A percentile compares a stretch with the other conserved stretches of the same genome.
These are phyloP conservation scores for Beris morrisii DNA, from an alignment of 2,888 invertebrate genomes.

Conservation along the genomic window DNA sequence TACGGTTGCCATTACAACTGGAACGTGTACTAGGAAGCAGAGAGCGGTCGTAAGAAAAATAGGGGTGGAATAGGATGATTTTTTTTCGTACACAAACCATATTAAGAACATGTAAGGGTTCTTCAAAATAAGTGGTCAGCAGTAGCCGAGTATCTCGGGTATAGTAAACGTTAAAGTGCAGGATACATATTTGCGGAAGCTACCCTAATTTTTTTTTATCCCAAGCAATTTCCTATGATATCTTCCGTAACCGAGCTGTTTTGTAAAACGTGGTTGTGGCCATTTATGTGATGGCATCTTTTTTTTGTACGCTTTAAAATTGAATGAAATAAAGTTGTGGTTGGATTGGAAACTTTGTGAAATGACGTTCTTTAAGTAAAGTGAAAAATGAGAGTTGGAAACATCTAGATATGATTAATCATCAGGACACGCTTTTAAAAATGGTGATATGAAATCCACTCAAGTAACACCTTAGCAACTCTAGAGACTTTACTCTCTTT, in stretches of 20 bases:
- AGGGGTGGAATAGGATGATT: constrained; percentile 2
- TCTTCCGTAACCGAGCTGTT: constrained; percentile 26
- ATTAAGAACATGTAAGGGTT: constrained; percentile 23
- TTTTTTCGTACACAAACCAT: constrained; percentile 17
- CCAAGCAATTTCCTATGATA: constrained; percentile 31
- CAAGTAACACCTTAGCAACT: no score
- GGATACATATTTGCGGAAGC: constrained; percentile 29
- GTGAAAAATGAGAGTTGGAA: no score
- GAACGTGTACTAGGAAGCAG: neutral
- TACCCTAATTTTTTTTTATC: constrained; percentile 30
- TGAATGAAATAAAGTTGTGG: no score
- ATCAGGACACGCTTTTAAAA: no score
- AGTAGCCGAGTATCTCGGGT: neutral
- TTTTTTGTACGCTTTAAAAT: no score
- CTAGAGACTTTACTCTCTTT: no score
- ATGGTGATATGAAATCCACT: no score
- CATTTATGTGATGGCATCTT: no score
- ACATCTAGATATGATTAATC: no score
- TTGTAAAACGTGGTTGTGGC: neutral
- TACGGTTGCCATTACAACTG: constrained; percentile 20
- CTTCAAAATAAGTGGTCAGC: constrained; percentile 26
- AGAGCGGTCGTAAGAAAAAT: neutral
- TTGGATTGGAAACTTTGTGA: no score
- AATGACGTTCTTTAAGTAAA: no score
- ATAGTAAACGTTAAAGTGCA: constrained; percentile 7